Evolutionary conservation across 2,797 vertebrate genomes (phyloP), one percentile per base, ranked within the genome.

Genomic region (Etheostoma perlongum): DNA sequence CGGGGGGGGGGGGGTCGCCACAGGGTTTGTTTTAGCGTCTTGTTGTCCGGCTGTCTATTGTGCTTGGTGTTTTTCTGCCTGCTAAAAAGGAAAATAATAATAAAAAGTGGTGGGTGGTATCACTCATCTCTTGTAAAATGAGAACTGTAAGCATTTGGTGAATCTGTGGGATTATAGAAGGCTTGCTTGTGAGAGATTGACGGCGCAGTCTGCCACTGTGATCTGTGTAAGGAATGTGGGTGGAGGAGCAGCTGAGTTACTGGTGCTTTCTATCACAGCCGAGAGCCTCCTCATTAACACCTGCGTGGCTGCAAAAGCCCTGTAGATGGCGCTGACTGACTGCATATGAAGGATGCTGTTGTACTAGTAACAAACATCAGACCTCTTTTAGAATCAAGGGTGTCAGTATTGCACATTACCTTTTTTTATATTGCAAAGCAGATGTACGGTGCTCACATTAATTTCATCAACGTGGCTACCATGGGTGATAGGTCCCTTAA

Each of bases 251-350:
- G 53, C 30, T 64, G 33, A 15, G 30, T 48, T 25, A 4, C 19
- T 54, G 58, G n/a, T 68, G 55, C 36, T 58, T 19, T 65, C 46
- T 78, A 15, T 69, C 67, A 8, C 12, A 55, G 57, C 25, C 21
- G 52, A 77, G 9, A 48, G 54, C 12, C 27, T 51, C 14, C 64
- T 77, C 57, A 74, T 79, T 64, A 75, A 46, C 21, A 30, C 1
- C 27, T 85, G 86, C 71, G 78, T 47, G 10, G 55, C 64, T 52
- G 44, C 51, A 30, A 57, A 64, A 4, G 72, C 6, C 82, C 92
- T 80, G 76, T 75, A 93, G 92, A 73, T 89, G 91, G 91, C 74
- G 60, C 73, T 67, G 64, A 62, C 4, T 30, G 30, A 83, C 86
- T 78, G 54, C 11, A 0, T 62, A 19, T 70, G 53, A 67, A 25